A percentile compares a stretch with the other conserved stretches of the same genome.
Evolutionary conservation across 2,113 vertebrate species (phyloP).

Genomic region (Heterocephalus glaber): DNA sequence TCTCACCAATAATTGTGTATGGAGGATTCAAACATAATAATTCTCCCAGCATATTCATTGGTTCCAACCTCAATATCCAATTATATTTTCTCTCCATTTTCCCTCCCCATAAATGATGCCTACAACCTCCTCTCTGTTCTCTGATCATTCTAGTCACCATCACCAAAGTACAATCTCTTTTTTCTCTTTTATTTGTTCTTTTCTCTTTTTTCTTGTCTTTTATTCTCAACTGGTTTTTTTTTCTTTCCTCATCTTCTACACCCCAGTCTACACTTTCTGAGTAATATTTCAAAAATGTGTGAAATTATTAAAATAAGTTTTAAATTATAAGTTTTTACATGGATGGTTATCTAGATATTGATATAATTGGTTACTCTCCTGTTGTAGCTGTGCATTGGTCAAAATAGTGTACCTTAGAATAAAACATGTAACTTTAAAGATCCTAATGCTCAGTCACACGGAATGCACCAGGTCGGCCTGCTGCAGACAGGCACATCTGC

Average conservation of each 20-base stretch:
- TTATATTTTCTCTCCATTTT: neutral
- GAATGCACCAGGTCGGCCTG: too few relatives aligned
- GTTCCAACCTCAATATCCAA: neutral
- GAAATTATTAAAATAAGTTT: neutral
- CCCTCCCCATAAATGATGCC: neutral
- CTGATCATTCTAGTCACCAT: neutral
- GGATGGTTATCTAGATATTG: neutral
- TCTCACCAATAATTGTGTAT: neutral
- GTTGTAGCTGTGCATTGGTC: too few relatives aligned
- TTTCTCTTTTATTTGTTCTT: neutral
- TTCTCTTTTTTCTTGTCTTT: neutral
- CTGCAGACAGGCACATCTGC: too few relatives aligned
- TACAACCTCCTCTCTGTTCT: neutral
- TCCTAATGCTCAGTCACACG: too few relatives aligned
- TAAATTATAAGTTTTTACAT: neutral
- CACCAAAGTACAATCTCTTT: neutral
- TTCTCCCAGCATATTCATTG: neutral
- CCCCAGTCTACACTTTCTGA: neutral
- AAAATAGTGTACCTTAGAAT: too few relatives aligned
- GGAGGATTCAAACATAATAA: too few relatives aligned
- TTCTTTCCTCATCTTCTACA: neutral
- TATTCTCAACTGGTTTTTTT: neutral
- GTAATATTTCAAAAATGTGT: neutral
- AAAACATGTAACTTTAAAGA: too few relatives aligned
- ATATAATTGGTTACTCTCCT: too few relatives aligned